phyloP scores from a whole-genome alignment of 2,888 invertebrate genomes.

The Drosophila pseudotalamancana region DNA sequence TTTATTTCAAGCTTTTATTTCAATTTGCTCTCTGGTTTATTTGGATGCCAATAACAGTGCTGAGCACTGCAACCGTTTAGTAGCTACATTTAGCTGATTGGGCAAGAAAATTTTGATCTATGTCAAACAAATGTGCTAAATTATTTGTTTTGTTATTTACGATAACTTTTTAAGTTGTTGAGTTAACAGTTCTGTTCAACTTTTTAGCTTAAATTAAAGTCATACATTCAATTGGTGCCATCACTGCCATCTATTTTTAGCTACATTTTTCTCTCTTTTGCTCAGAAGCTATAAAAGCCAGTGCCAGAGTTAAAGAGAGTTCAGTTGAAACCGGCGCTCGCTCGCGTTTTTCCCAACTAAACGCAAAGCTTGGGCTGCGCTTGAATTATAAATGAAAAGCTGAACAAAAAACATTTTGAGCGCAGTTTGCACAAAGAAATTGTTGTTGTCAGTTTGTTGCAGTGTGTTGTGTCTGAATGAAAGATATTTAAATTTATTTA shows the following conservation, averaged over 20 bases:
- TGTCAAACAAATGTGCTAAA: background rate
- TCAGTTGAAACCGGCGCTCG: conserved; percentile 69
- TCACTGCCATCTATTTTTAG: conserved; percentile 1
- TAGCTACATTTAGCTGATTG: background rate
- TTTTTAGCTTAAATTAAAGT: background rate
- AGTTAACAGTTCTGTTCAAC: background rate
- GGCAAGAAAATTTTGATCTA: background rate
- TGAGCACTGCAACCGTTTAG: background rate
- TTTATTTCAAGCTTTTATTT: conserved; percentile 21
- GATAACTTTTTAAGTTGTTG: background rate
- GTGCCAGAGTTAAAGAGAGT: conserved; percentile 38
- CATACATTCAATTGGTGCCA: background rate
- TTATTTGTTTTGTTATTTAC: background rate
- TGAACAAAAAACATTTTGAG: conserved; percentile 53
- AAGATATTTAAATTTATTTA: background rate
- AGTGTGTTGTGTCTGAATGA: background rate
- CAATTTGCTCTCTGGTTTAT: background rate
- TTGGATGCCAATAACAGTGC: background rate
- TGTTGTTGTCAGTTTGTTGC: conserved; percentile 22
- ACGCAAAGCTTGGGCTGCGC: conserved; percentile 54
- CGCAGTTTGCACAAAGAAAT: conserved; percentile 55
- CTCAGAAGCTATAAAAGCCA: conserved; percentile 54
- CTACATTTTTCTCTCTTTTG: conserved; percentile 25
- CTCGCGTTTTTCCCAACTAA: conserved; percentile 51
- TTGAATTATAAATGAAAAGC: conserved; percentile 59